These are phyloP conservation scores for Lutjanus campechanus DNA, from an alignment of 2,797 vertebrate species.

Conservation along the genomic window DNA sequence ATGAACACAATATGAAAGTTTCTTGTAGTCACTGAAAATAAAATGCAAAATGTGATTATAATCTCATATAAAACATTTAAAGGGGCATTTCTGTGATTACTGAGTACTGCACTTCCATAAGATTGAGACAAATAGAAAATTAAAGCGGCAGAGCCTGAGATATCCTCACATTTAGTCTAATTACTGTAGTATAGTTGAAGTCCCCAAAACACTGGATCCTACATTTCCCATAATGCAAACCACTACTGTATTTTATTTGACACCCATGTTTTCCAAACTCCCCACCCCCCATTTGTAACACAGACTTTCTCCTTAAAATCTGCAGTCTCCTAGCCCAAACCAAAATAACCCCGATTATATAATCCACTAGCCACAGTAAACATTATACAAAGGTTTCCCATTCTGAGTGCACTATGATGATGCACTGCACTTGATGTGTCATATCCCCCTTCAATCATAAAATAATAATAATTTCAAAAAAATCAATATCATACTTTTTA, in stretches of 20 bases:
- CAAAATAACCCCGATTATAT: not conserved
- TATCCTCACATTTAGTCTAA: not conserved
- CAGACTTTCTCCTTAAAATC: not conserved
- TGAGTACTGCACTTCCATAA: not conserved
- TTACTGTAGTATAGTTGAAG: not conserved
- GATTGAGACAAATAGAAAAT: not conserved
- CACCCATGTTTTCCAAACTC: not conserved
- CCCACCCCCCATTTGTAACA: not conserved
- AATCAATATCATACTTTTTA: not conserved
- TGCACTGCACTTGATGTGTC: not conserved
- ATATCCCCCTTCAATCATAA: not conserved
- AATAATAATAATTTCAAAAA: too few relatives aligned
- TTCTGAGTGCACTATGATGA: not conserved
- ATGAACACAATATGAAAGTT: too few relatives aligned
- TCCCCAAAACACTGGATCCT: not conserved
- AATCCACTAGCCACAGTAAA: too few relatives aligned
- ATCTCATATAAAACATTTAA: not conserved
- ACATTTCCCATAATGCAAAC: constrained; percentile 6
- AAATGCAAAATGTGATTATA: not conserved
- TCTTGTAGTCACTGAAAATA: too few relatives aligned
- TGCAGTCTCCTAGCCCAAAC: not conserved
- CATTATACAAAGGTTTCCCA: not conserved
- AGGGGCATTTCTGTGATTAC: not conserved
- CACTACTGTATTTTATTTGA: not conserved
- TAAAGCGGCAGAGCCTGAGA: not conserved